Evolutionary conservation across 1,140 invertebrate species (phyloP), one percentile per base, ranked within the genome.

Genomic region (Drosophila jambulina): DNA sequence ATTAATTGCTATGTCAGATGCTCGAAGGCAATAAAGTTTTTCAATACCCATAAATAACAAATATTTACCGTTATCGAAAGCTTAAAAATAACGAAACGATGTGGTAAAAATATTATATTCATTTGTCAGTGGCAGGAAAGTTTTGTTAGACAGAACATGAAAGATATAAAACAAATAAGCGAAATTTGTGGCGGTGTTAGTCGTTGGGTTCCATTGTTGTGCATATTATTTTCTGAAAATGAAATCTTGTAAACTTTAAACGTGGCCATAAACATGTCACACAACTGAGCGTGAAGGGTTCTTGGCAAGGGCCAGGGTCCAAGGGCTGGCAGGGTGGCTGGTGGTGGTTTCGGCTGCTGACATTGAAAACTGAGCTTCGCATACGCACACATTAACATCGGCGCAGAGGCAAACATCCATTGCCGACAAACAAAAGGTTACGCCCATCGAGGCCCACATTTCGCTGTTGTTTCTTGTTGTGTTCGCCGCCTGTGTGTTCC

Each of bases 311-410:
- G 38, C 10, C 32, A 29, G 32, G 21, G 27, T n/a, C 23, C 23
- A 49, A 49, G 46, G 46, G 46, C 46, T 43, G 36, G 21, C 17
- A 12, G 38, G 58, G 5, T 13, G 40, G 29, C 21, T 45, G 45
- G n/a, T 43, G 45, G 62, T 53, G 82, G 75, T 69, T 82, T 72
- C 49, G 53, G 72, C 45, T 60, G 58, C 77, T 90, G 84, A 81
- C 84, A 90, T 88, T 88, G 81, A 88, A 88, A 87, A 78, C 64
- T 60, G 70, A 80, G 86, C 65, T 82, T 80, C 49, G 45, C 70
- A 80, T 67, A 87, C 83, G 70, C 79, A 80, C 54, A 56, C 40
- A 64, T 56, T 59, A 38, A 45, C 32, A 64, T 58, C 46, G 36
- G 54, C 40, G 56, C 56, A 75, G 48, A 67, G 15, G 27, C 27